Evolutionary conservation across 2,888 invertebrate genomes (phyloP), one percentile per base, ranked within the genome.

Genomic region (Drosophila austrosaltans): DNA sequence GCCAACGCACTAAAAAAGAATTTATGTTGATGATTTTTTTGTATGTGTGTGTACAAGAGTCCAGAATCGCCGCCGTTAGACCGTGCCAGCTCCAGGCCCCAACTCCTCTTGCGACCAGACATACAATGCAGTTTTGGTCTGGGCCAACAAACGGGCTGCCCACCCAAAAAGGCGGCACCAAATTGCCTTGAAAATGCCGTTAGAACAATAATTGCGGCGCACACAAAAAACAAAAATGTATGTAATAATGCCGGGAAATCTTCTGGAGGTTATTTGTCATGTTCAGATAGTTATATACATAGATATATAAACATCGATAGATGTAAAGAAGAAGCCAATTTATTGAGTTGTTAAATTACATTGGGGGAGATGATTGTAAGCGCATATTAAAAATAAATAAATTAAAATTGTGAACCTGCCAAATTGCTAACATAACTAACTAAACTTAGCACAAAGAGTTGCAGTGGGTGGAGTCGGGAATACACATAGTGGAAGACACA

Each of bases 11-110:
- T 89, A 81, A 79, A 89, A 79, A n/a, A 63, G 74, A 85, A 89
- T 89, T 85, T 86, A 89, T 89, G 88, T 85, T 89, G 85, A 85
- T 85, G 89, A 89, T 85, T 89, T 87, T 87, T 79, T 80, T 69
- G 81, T 58, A 65, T 69, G 57, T 69, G 30, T 79, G 80, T 69
- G 81, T 58, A 65, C 67, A 59, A 69, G 30, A 36, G 64, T 32
- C 68, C 44, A 12, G 42, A 58, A 81, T 76, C 76, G 67, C 72
- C 53, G 75, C 80, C 85, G 80, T 77, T 86, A 82, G 76, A 70
- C 86, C n/a, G 28, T 12, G 58, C 77, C 59, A 44, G 48, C 48
- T 48, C 7, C 20, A 48, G 44, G 44, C 22, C 22, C 22, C 40
- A n/a, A 40, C 3, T 40, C n/a, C 40, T n/a, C 12, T 40, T 40